A percentile compares a stretch with the other conserved stretches of the same genome.
These are phyloP conservation scores for Lutraria rhynchaena DNA, from an alignment of 1,140 invertebrate genomes.

Conservation along the genomic window DNA sequence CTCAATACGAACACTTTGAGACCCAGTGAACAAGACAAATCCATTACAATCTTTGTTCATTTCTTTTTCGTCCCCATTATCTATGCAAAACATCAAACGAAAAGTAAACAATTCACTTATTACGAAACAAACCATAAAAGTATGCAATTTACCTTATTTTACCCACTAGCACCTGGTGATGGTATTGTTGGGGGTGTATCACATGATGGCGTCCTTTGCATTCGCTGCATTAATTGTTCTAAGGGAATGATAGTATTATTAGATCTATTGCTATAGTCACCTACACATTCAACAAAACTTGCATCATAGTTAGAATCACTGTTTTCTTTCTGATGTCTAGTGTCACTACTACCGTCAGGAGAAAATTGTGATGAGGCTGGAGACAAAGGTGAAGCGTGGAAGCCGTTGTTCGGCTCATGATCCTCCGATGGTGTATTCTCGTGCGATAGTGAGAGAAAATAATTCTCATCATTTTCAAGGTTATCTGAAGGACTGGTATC, in stretches of 20 bases:
- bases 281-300: background rate
- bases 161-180: slow-evolving; percentile 52
- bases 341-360: background rate
- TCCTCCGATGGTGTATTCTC: slow-evolving; percentile 70
- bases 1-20: too few relatives aligned
- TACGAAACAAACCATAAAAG: too few relatives aligned
- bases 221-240: slow-evolving; percentile 43
- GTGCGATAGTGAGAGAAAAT: slow-evolving; percentile 67
- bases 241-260: slow-evolving; percentile 33
- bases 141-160: background rate
- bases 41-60: too few relatives aligned
- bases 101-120: too few relatives aligned
- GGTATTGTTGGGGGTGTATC: slow-evolving; percentile 26
- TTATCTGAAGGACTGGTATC: slow-evolving; percentile 77
- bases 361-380: slow-evolving; percentile 27
- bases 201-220: slow-evolving; percentile 44
- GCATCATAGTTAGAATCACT: slow-evolving; percentile 29
- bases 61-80: too few relatives aligned
- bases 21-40: too few relatives aligned
- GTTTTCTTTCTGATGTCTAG: background rate
- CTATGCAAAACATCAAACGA: too few relatives aligned
- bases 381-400: background rate
- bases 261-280: slow-evolving; percentile 35
- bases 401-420: slow-evolving; percentile 21
- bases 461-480: slow-evolving; percentile 72